A percentile compares a stretch with the other conserved stretches of the same genome.
Evolutionary conservation across 2,888 invertebrate species (phyloP).

Genomic region (Ichneumoninae sp.): DNA sequence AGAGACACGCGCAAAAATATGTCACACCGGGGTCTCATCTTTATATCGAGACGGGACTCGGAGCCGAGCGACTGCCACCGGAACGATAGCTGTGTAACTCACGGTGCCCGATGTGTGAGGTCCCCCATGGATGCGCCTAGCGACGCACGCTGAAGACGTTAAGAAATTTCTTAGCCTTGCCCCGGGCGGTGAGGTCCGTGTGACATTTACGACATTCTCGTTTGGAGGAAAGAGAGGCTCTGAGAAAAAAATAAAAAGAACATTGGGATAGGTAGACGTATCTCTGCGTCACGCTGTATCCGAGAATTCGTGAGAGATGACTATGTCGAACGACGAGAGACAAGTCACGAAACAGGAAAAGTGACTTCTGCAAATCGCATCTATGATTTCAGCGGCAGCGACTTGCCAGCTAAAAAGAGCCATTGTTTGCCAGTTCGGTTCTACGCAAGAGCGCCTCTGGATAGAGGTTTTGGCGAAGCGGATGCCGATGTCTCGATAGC

Average conservation of each 20-base stretch:
- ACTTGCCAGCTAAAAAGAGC: not conserved
- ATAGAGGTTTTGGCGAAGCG: not conserved
- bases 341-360: constrained; percentile 14
- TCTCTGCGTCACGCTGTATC: constrained; percentile 24
- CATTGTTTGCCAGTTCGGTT: not conserved
- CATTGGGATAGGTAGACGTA: constrained; percentile 48
- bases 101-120: constrained; percentile 61
- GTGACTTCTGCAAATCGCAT: constrained; percentile 15
- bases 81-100: constrained; percentile 41
- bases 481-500: constrained; percentile 17
- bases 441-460: not conserved
- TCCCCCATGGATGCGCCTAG: constrained; percentile 47
- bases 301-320: constrained; percentile 37
- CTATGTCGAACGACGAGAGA: constrained; percentile 1
- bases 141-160: constrained; percentile 67
- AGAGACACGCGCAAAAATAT: constrained; percentile 78
- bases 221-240: constrained; percentile 57
- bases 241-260: constrained; percentile 30
- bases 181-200: constrained; percentile 55
- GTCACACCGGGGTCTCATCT: constrained; percentile 78
- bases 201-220: constrained; percentile 68
- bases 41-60: constrained; percentile 72
- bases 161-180: constrained; percentile 66
- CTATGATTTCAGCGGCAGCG: constrained; percentile 18
- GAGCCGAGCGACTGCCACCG: constrained; percentile 49